Base-by-base conservation (phyloP, 2,113 vertebrate species). In the Pithys albifrons region DNA sequence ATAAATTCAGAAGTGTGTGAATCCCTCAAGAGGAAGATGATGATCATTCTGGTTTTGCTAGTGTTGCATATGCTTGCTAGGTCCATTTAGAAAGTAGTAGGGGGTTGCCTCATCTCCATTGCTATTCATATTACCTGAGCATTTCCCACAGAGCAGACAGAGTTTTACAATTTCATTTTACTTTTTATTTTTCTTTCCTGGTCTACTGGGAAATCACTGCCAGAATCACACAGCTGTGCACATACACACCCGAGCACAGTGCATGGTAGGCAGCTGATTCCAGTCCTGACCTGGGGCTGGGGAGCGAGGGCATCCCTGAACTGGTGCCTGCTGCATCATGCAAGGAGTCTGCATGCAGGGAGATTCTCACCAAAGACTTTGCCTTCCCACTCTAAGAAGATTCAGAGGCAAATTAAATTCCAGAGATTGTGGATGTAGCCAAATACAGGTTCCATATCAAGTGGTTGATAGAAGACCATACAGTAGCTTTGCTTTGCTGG, bases 81-180 rank as follows among this genome's bases (percentile, higher is more conserved):
- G 31, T 97, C 85, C 91, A 94, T 98, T 96, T 91, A 86, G 85
- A 66, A 97, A 95, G 48, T 88, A 18, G 85, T 73, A 89, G 94
- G 94, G 90, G 78, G 84, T 82, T 85, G 69, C 73, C 43, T 94
- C 2, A 0, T 46, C 77, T 84, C 70, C 37, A 7, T 51, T 28
- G 62, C 90, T 94, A 85, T 95, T 93, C 97, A 73, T 88, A 82
- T 91, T 92, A 88, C 74, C 95, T 59, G 57, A 90, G 35, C 58
- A 27, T 79, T 89, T 94, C 95, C 89, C 46, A 48, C 85, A 93
- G 94, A 89, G 94, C 59, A 95, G 64, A 85, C 0, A 0, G 14
- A 16, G 71, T 33, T 92, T 84, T 91, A 45, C 52, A 69, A 91
- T 93, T 94, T 88, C 24, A 1, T 82, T 82, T 81, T 83, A 37